Evolutionary conservation across 2,113 vertebrate genomes (phyloP).

Genomic region (Lophochroa leadbeateri): DNA sequence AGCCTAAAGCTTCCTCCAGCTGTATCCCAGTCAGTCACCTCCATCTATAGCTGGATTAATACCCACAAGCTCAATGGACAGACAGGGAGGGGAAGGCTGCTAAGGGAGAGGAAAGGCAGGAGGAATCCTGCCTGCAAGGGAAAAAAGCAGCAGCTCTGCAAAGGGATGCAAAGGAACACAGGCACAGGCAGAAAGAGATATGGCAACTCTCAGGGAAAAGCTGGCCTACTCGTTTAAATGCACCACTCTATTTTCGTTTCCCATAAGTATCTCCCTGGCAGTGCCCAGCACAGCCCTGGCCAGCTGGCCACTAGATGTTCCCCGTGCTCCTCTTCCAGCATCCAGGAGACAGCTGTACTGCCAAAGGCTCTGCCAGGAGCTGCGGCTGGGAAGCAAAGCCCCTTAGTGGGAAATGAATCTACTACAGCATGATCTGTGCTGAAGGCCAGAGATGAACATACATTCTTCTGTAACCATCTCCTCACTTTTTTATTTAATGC

Average conservation of each 20-base stretch:
- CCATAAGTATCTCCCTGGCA: background rate
- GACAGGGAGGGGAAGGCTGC: background rate
- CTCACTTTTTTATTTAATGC: background rate
- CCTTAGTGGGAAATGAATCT: background rate
- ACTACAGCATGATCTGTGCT: background rate
- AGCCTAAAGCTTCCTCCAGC: background rate
- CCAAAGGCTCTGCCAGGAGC: background rate
- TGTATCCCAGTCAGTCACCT: background rate
- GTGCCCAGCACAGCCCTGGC: background rate
- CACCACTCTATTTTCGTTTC: background rate
- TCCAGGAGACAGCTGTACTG: background rate
- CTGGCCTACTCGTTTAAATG: background rate
- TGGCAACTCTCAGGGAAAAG: background rate
- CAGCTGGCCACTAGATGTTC: slow-evolving; percentile 68
- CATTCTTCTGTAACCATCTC: background rate
- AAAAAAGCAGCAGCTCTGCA: background rate
- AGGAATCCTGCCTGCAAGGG: background rate
- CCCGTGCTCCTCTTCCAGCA: slow-evolving; percentile 17
- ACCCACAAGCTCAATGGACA: background rate
- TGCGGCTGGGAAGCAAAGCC: background rate
- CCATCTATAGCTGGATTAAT: background rate
- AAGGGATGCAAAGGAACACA: background rate
- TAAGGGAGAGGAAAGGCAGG: background rate
- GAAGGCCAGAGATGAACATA: background rate
- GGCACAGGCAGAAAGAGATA: background rate